Conservation (phyloP, 2,113 vertebrate species). For the Zootoca vivipara region DNA sequence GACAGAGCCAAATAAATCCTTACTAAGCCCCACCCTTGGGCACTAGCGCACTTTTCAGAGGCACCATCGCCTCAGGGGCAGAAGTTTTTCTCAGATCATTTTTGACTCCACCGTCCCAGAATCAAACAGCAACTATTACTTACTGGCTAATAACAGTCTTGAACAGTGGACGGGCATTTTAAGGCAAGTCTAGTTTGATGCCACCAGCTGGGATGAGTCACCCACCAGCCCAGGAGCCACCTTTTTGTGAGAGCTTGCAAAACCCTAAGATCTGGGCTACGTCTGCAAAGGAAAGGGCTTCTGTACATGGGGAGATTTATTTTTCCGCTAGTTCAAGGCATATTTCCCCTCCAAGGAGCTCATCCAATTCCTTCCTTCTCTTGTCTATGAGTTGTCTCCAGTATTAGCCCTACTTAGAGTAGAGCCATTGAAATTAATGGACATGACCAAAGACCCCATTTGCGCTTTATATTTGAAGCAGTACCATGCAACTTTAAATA, state of each 20-base stretch:
- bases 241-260: background rate
- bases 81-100: background rate
- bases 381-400: no score
- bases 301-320: background rate
- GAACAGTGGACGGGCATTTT: background rate
- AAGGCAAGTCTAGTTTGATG: background rate
- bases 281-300: background rate
- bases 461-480: no score
- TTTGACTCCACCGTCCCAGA: background rate
- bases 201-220: background rate
- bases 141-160: background rate
- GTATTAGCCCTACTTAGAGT: no score
- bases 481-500: no score
- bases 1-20: background rate
- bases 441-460: no score
- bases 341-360: background rate
- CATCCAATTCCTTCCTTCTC: background rate
- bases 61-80: background rate
- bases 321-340: no score
- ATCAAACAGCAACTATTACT: background rate
- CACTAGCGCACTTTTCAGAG: background rate
- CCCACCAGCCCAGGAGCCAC: no score
- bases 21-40: conserved; percentile 2
- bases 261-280: no score
- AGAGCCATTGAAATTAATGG: no score